A percentile compares a stretch with the other conserved stretches of the same genome.
These are phyloP conservation scores for Pissodes strobi DNA, from an alignment of 1,140 invertebrate genomes.

Conservation along the genomic window DNA sequence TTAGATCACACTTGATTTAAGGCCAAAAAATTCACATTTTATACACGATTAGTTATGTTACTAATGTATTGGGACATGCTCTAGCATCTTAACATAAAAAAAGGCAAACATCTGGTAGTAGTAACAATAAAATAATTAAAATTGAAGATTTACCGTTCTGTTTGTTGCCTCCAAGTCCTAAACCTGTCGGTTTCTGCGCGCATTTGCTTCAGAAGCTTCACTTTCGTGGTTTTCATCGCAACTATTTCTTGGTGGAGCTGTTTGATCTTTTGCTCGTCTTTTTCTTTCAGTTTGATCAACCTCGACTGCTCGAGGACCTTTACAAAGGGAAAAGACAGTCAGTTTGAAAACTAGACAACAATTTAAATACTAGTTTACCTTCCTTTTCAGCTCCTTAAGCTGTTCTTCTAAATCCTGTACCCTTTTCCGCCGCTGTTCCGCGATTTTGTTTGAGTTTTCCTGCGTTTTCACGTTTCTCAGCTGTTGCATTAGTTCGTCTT, in stretches of 20 bases:
- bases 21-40: too few relatives aligned
- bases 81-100: too few relatives aligned
- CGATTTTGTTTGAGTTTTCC: conserved; percentile 59
- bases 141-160: conserved; percentile 69
- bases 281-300: conserved; percentile 80
- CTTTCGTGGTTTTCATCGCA: conserved; percentile 79
- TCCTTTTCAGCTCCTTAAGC: conserved; percentile 73
- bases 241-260: conserved; percentile 75
- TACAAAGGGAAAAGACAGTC: too few relatives aligned
- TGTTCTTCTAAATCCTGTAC: conserved; percentile 78
- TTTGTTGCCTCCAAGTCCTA: conserved; percentile 75
- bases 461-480: conserved; percentile 63
- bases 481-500: conserved; percentile 68
- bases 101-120: too few relatives aligned
- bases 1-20: too few relatives aligned
- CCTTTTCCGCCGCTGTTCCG: conserved; percentile 75
- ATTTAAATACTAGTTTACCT: too few relatives aligned
- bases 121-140: too few relatives aligned
- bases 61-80: too few relatives aligned
- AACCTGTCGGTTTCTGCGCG: conserved; percentile 81
- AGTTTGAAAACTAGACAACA: not conserved
- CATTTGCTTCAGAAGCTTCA: conserved; percentile 84
- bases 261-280: conserved; percentile 77
- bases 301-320: conserved; percentile 70
- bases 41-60: too few relatives aligned